Evolutionary conservation across 2,797 vertebrate species (phyloP), one percentile per base, ranked within the genome.

Genomic region (Myoxocephalus aenaeus): DNA sequence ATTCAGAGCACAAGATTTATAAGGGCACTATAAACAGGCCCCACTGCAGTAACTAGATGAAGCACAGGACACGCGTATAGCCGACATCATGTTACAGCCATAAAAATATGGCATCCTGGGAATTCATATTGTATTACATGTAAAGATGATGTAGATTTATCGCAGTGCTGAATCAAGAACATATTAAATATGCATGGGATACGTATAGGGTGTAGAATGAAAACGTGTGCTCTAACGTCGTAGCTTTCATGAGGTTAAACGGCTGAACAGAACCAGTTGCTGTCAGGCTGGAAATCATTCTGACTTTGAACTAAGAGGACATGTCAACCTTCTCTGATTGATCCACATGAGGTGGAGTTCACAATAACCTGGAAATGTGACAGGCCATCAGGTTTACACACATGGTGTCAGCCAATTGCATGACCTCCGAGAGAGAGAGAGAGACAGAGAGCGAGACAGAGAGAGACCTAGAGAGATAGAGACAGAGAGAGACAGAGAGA

Each of bases 221-320:
- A 18, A 42, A 17, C 5, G 20, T 66, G 10, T 8, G 51, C n/a
- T 34, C 6, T 32, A 22, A 22, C 11, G 66, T 57, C 15, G 34
- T 2, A 71, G 70, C 18, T 1, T 32, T 53, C 12, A 53, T 15
- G 20, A 42, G 18, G 56, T 76, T 76, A 38, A 77, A 83, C 1
- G 17, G 12, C 22, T 54, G 22, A 15, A 15, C 65, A 51, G 46
- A 73, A 77, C 76, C 71, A 6, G 14, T 34, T 53, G 25, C 32
- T 15, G 15, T 48, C 59, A 46, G 20, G 61, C 18, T 51, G 5
- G 1, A 25, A n/a, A 50, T 32, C 1, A 50, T 22, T 25, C 17
- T 61, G 6, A 57, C 46, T 73, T 50, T 38, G 22, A 22, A 20
- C 7, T 53, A 3, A 8, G 20, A 61, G 17, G 10, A 58, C 25